These are phyloP conservation scores for Mormyrus iriodes DNA, from an alignment of 2,113 vertebrate species.

Conservation along the genomic window DNA sequence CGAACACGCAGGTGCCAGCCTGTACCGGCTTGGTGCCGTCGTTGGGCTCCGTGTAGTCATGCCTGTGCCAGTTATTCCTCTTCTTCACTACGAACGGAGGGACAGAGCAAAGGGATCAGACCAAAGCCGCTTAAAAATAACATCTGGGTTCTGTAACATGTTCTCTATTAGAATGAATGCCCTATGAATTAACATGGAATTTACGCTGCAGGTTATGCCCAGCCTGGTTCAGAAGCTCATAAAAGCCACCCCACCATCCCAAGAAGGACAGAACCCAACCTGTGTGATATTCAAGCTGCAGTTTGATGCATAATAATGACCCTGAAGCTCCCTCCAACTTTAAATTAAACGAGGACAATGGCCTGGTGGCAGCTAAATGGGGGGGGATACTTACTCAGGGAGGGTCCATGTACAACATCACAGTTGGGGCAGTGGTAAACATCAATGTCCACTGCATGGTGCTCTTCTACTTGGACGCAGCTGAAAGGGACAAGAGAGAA, in stretches of 20 bases:
- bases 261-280: neutral
- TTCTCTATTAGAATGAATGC: neutral
- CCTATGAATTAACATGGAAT: neutral
- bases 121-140: neutral
- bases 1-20: conserved; percentile 86
- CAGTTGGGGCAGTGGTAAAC: conserved; percentile 98
- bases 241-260: neutral
- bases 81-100: conserved; percentile 75
- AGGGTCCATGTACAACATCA: conserved; percentile 79
- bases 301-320: neutral
- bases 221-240: neutral
- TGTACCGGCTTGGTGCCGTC: conserved; percentile 86
- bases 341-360: neutral
- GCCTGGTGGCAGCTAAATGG: neutral
- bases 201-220: neutral
- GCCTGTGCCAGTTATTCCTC: conserved; percentile 92
- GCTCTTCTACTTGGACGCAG: conserved; percentile 95
- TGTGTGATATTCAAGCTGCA: neutral
- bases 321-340: neutral
- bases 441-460: conserved; percentile 95
- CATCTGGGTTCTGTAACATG: neutral
- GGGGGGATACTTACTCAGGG: conserved; percentile 77
- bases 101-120: neutral
- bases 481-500: conserved; percentile 54
- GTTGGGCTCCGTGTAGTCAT: conserved; percentile 89